These are phyloP conservation scores for Pionites leucogaster DNA, from an alignment of 2,113 vertebrate genomes.

Conservation along the genomic window DNA sequence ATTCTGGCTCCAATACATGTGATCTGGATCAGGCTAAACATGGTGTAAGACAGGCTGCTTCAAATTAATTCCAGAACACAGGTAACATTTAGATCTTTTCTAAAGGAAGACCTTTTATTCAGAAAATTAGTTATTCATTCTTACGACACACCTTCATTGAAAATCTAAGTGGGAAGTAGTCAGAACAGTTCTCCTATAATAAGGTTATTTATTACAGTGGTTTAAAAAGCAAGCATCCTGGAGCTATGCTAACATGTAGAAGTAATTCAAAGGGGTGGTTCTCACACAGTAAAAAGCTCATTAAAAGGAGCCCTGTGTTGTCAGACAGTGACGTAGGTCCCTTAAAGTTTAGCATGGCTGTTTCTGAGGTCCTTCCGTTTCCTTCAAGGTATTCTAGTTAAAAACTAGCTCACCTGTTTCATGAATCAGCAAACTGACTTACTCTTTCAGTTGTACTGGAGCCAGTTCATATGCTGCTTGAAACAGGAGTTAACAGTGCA, in stretches of 20 bases:
- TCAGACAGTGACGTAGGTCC: background rate
- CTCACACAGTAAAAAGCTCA: background rate
- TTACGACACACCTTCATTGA: background rate
- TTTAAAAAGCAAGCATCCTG: background rate
- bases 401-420: background rate
- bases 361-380: background rate
- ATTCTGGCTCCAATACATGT: background rate
- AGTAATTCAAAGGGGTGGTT: background rate
- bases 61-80: background rate
- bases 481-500: constrained; percentile 21
- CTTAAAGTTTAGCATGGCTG: background rate
- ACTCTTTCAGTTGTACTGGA: background rate
- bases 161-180: background rate
- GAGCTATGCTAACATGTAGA: background rate
- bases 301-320: background rate
- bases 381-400: background rate
- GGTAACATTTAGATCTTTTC: background rate
- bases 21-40: background rate
- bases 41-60: background rate
- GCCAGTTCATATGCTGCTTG: constrained; percentile 5
- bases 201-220: background rate
- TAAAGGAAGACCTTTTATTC: background rate
- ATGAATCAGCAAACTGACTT: background rate
- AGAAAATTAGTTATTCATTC: background rate
- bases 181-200: background rate